Evolutionary conservation across 2,113 vertebrate genomes (phyloP).

Genomic region (Percopsis transmontana): DNA sequence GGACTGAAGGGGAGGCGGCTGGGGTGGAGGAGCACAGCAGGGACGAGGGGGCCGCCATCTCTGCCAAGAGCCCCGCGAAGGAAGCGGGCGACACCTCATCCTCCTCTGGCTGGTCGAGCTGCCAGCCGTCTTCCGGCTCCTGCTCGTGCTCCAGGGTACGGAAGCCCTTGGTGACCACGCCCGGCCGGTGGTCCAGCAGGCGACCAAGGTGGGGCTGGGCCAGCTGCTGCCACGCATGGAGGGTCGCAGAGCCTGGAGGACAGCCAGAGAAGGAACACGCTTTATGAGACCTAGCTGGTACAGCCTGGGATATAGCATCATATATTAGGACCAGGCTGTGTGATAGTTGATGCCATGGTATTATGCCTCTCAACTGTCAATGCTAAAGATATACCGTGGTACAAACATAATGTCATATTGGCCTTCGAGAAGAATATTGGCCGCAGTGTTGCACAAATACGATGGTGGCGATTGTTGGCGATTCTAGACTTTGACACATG

Average conservation of each 20-base stretch:
- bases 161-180: conserved; percentile 98
- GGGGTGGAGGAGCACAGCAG: conserved; percentile 86
- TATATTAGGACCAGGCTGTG: no score
- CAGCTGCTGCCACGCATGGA: conserved; percentile 98
- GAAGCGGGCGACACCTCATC: conserved; percentile 89
- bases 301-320: no score
- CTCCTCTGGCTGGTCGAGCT: conserved; percentile 95
- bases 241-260: conserved; percentile 90
- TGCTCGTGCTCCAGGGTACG: conserved; percentile 87
- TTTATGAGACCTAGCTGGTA: no score
- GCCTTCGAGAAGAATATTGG: no score
- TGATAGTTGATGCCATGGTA: no score
- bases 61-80: conserved; percentile 72
- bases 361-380: no score
- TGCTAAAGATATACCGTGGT: no score
- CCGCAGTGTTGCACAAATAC: no score
- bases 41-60: conserved; percentile 73
- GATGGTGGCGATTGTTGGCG: no score
- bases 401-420: no score
- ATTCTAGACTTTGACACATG: no score
- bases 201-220: conserved; percentile 96
- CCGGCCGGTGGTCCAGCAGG: conserved; percentile 90
- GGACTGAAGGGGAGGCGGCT: conserved; percentile 74
- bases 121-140: conserved; percentile 85
- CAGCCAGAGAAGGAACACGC: neutral